Base-by-base conservation (phyloP, 2,113 vertebrate genomes). In the Heliornis fulica region DNA sequence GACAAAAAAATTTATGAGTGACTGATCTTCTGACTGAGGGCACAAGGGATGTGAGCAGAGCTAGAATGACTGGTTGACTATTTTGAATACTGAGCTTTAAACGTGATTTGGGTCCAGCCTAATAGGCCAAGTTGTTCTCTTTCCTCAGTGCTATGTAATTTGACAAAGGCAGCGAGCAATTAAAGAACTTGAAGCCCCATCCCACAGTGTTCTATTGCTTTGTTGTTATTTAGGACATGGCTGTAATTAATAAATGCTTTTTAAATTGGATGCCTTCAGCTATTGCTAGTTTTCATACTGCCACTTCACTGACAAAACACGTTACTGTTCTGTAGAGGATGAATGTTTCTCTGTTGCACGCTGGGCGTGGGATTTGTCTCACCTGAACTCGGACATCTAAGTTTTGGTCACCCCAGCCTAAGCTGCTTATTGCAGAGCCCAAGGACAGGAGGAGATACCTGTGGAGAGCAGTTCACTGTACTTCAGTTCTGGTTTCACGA, bases 301-400 rank as follows among this genome's bases (percentile, higher is more conserved):
- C 6, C 11, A 32, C 19, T 78, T 78, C 31, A 51, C 48, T 60
- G 20, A 45, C n/a, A n/a, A 78, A 77, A 28, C 10, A 20, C 0
- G 0, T 34, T 17, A 46, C 14, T 2, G 1, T 64, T 66, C 46
- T 34, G 5, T 13, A 51, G 53, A 59, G 46, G 16, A 22, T 0
- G 0, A 22, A 70, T 7, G 31, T 43, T 80, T 54, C n/a, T 46
- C 34, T 61, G 19, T 60, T 64, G 23, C 6, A 3, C 7, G 4
- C 13, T 50, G 17, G 41, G n/a, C 10, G 28, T 87, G 60, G 51
- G 56, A 22, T 75, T 87, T 22, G 32, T 32, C 21, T 87, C 16
- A 5, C 16, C 16, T 87, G 13, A 69, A 19, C 22, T 77, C 50
- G 28, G 21, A 16, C 28, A 43, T 26, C 26, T 3, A 6, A 20